These are phyloP conservation scores for Hoplostethus atlanticus DNA, from an alignment of 2,797 vertebrate species.

Conservation along the genomic window DNA sequence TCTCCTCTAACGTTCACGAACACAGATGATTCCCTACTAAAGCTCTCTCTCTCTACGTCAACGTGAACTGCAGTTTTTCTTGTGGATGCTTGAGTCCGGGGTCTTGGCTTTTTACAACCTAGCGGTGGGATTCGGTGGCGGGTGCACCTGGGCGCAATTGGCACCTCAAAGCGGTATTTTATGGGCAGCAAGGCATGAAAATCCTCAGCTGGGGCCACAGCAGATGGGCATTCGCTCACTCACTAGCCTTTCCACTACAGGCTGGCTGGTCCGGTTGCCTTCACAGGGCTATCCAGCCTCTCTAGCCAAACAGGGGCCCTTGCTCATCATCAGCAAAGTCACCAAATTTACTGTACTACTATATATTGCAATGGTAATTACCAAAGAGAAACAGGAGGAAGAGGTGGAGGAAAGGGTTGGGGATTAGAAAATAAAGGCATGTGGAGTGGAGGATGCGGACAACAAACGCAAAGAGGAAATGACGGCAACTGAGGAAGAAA, in stretches of 20 bases:
- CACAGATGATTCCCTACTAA: no score
- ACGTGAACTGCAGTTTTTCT: background rate
- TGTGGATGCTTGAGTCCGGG: slow-evolving; percentile 32
- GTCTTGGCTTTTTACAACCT: slow-evolving; percentile 36
- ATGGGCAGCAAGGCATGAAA: slow-evolving; percentile 58
- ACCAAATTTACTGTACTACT: background rate
- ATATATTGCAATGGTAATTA: no score
- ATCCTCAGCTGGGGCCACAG: slow-evolving; percentile 52
- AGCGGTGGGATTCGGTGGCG: slow-evolving; percentile 33
- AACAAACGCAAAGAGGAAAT: background rate
- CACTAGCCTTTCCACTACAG: slow-evolving; percentile 12
- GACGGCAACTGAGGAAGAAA: background rate
- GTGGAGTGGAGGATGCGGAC: no score
- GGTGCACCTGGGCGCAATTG: slow-evolving; percentile 54
- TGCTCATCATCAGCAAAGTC: background rate
- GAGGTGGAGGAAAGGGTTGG: no score
- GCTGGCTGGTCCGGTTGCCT: slow-evolving; percentile 13
- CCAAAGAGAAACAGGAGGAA: no score
- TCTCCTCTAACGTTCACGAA: background rate
- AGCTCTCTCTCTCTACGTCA: no score
- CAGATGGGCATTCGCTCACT: slow-evolving; percentile 28
- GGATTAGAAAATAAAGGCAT: no score
- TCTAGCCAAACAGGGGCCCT: no score
- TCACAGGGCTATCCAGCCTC: background rate
- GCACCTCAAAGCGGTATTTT: slow-evolving; percentile 42